Conservation (phyloP, 2,888 invertebrate genomes). For the Drosophila aldrichi region DNA sequence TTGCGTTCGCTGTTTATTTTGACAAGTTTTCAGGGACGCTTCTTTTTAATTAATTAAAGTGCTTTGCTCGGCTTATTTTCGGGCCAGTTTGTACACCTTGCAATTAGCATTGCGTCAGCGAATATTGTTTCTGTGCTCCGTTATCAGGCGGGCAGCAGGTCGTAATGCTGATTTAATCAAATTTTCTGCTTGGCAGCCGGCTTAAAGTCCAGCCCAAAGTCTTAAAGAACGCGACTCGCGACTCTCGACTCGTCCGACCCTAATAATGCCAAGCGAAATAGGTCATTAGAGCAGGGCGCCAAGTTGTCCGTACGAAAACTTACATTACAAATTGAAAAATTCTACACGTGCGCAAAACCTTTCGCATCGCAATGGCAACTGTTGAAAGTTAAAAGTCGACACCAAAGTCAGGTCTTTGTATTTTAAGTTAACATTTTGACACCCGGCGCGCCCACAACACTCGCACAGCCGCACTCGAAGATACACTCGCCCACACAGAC, state of each 20-base stretch:
- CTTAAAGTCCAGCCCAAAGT: slow-evolving; percentile 44
- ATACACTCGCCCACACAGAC: slow-evolving; percentile 13
- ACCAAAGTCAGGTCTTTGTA: slow-evolving; percentile 69
- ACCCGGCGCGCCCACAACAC: slow-evolving; percentile 43
- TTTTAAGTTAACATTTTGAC: slow-evolving; percentile 80
- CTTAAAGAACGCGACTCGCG: slow-evolving; percentile 24
- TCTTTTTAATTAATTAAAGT: slow-evolving; percentile 75
- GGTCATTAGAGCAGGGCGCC: slow-evolving; percentile 66
- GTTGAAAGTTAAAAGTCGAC: slow-evolving; percentile 72
- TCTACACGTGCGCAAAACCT: slow-evolving; percentile 59
- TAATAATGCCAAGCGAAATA: slow-evolving; percentile 47
- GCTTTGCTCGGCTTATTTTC: slow-evolving; percentile 71
- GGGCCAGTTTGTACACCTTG: slow-evolving; percentile 55
- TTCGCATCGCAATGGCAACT: slow-evolving; percentile 46
- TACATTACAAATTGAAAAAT: slow-evolving; percentile 72
- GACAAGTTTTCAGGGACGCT: slow-evolving; percentile 51
- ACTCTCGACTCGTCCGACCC: slow-evolving; percentile 20
- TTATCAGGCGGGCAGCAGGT: slow-evolving; percentile 44
- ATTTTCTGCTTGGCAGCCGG: slow-evolving; percentile 21
- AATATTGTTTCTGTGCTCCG: slow-evolving; percentile 62
- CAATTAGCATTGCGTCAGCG: slow-evolving; percentile 70
- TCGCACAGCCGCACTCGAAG: slow-evolving; percentile 10
- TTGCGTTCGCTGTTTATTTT: slow-evolving; percentile 50
- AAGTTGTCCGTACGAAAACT: slow-evolving; percentile 36
- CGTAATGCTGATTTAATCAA: slow-evolving; percentile 21